Percentiles rank a stretch among this genome's conserved stretches.
These are phyloP conservation scores for Nerophis lumbriciformis DNA, from an alignment of 2,113 vertebrate species.

Conservation along the genomic window DNA sequence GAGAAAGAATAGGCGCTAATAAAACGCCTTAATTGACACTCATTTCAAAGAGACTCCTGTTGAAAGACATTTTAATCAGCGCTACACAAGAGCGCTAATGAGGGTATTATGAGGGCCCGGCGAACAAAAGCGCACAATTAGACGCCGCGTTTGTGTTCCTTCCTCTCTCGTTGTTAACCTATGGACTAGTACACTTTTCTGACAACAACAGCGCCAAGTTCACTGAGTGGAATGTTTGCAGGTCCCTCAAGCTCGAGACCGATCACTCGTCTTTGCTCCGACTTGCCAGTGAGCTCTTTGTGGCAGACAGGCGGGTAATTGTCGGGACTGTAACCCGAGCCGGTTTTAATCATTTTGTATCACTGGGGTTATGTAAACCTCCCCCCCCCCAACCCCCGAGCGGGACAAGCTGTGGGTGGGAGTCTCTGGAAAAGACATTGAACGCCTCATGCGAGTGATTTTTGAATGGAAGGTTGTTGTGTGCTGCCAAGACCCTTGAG, in stretches of 20 bases:
- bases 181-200: background rate
- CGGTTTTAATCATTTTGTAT: slow-evolving; percentile 55
- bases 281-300: slow-evolving; percentile 58
- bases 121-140: slow-evolving; percentile 63
- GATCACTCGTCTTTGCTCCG: slow-evolving; percentile 25
- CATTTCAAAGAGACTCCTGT: slow-evolving; percentile 64
- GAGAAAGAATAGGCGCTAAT: slow-evolving; percentile 58
- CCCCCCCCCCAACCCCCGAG: slow-evolving; percentile 9
- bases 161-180: slow-evolving; percentile 12
- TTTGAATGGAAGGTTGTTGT: no score
- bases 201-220: no score
- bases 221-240: slow-evolving; percentile 41
- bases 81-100: slow-evolving; percentile 60
- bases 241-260: background rate
- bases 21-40: slow-evolving; percentile 66
- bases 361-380: slow-evolving; percentile 53
- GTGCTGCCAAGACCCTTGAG: no score
- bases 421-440: slow-evolving; percentile 2
- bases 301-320: slow-evolving; percentile 40
- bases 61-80: slow-evolving; percentile 66
- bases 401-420: background rate
- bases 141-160: slow-evolving; percentile 45
- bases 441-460: no score
- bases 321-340: slow-evolving; percentile 49
- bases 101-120: slow-evolving; percentile 61